Percentiles rank a stretch among this genome's conserved stretches.
Conservation (phyloP, 2,113 vertebrate species). For the Syngnathus typhle region DNA sequence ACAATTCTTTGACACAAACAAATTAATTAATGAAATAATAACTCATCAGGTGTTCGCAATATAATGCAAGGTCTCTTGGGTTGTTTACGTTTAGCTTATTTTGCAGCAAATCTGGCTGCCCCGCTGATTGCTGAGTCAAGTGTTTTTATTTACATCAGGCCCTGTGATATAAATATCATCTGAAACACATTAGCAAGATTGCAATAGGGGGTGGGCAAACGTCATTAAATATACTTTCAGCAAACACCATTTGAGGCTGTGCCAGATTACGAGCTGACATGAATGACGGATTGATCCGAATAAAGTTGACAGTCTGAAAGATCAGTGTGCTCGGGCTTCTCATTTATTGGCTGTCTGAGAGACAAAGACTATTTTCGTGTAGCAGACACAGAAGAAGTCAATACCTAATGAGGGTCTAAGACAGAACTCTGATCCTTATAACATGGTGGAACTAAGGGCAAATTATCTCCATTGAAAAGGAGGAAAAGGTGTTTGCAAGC, state of each 20-base stretch:
- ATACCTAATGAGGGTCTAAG: slow-evolving; percentile 17
- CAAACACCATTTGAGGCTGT: slow-evolving; percentile 19
- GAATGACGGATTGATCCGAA: slow-evolving; percentile 15
- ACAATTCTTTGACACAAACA: not conserved
- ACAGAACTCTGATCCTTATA: slow-evolving; percentile 14
- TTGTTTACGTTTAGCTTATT: not conserved
- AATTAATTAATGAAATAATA: not conserved
- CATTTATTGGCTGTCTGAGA: slow-evolving; percentile 16
- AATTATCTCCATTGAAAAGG: slow-evolving; percentile 7
- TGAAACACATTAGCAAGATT: slow-evolving; percentile 8
- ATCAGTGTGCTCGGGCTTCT: slow-evolving; percentile 23
- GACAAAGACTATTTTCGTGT: slow-evolving; percentile 15
- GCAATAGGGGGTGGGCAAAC: slow-evolving; percentile 5
- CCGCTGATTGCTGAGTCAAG: not conserved
- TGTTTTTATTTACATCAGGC: not conserved
- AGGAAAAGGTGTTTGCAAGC: not conserved
- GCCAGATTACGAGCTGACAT: slow-evolving; percentile 18
- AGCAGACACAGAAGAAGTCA: slow-evolving; percentile 15
- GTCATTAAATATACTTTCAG: slow-evolving; percentile 20
- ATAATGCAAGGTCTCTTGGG: not conserved
- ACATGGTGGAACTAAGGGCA: slow-evolving; percentile 2
- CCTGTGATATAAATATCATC: slow-evolving; percentile 12
- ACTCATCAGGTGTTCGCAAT: not conserved
- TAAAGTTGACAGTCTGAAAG: slow-evolving; percentile 18
- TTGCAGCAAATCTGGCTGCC: not conserved